Conservation (phyloP, 2,113 vertebrate genomes). For the Aramus guarauna region DNA sequence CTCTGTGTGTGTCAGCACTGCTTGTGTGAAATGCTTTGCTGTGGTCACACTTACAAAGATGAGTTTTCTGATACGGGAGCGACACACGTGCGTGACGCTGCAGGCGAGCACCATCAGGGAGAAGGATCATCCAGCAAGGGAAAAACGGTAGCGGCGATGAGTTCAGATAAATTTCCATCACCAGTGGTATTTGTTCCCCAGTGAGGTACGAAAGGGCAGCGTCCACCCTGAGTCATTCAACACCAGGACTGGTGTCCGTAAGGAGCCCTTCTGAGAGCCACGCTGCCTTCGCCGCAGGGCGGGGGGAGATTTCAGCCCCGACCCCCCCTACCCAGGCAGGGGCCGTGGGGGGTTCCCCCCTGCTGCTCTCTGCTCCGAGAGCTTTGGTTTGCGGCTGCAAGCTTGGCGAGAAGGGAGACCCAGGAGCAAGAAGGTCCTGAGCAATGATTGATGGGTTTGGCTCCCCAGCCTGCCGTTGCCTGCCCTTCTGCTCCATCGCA, state of each 20-base stretch:
- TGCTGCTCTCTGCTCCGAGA: background rate
- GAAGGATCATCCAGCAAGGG: background rate
- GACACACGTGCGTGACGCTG: background rate
- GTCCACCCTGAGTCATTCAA: background rate
- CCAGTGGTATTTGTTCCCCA: background rate
- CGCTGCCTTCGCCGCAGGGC: fast-evolving
- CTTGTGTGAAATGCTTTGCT: background rate
- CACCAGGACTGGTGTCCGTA: background rate
- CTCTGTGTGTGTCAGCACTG: background rate
- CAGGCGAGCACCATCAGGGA: background rate
- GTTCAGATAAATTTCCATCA: background rate
- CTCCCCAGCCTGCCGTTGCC: background rate
- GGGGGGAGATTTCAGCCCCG: background rate
- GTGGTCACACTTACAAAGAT: fast-evolving
- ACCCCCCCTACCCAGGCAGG: too few relatives aligned
- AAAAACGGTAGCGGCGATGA: background rate
- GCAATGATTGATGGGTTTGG: background rate
- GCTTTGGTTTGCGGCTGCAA: background rate
- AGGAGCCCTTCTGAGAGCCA: fast-evolving
- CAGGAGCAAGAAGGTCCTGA: background rate
- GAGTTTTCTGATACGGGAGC: background rate
- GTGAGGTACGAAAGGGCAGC: background rate
- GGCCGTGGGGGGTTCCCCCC: fast-evolving
- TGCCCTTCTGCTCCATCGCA: background rate
- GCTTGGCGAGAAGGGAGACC: background rate